These are phyloP conservation scores for Poeciliopsis turneri DNA, from an alignment of 2,797 vertebrate genomes.

Conservation along the genomic window DNA sequence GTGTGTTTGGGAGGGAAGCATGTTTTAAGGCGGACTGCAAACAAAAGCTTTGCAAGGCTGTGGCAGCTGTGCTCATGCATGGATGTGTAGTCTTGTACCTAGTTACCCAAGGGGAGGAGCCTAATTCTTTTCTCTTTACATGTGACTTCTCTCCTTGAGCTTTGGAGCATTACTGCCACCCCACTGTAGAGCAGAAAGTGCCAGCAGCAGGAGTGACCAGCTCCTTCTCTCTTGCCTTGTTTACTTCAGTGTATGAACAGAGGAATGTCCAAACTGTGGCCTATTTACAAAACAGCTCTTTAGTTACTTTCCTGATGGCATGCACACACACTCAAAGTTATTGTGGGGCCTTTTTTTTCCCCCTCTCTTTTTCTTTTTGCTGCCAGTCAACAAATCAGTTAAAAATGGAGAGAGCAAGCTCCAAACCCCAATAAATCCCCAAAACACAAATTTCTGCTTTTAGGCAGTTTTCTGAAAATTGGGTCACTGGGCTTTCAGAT, in stretches of 20 bases:
- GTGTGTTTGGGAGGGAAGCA: slow-evolving; percentile 31
- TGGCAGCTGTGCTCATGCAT: slow-evolving; percentile 50
- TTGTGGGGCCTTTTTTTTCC: background rate
- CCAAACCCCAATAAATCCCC: background rate
- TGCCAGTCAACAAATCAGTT: background rate
- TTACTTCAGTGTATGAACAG: slow-evolving; percentile 63
- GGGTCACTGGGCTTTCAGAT: slow-evolving; percentile 29
- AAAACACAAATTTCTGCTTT: background rate
- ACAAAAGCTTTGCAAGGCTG: slow-evolving; percentile 37
- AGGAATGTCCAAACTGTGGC: slow-evolving; percentile 66
- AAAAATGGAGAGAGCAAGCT: background rate
- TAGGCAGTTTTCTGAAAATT: background rate
- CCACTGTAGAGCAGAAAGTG: slow-evolving; percentile 56
- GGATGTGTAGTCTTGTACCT: slow-evolving; percentile 65
- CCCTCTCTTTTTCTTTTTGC: background rate
- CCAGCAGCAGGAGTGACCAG: slow-evolving; percentile 59
- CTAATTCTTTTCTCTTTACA: slow-evolving; percentile 48
- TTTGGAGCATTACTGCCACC: slow-evolving; percentile 76
- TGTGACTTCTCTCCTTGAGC: slow-evolving; percentile 55
- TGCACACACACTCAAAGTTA: slow-evolving; percentile 39
- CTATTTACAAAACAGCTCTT: slow-evolving; percentile 72
- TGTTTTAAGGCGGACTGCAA: slow-evolving; percentile 27
- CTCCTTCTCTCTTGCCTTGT: slow-evolving; percentile 41
- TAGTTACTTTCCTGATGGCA: slow-evolving; percentile 57
- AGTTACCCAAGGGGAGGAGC: slow-evolving; percentile 58